Conservation (phyloP, 2,113 vertebrate genomes). For the Passer domesticus region DNA sequence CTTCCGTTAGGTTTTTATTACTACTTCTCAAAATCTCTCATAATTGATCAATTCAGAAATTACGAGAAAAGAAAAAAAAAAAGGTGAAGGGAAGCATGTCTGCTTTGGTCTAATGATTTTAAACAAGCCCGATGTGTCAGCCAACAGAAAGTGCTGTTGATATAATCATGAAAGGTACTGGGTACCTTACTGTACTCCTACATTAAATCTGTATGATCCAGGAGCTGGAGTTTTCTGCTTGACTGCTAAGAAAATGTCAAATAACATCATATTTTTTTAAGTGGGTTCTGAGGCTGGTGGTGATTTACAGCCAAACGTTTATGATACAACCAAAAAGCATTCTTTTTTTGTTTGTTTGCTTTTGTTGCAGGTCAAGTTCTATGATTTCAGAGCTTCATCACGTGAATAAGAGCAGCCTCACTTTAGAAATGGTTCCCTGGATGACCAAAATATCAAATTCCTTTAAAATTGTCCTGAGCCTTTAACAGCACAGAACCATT, state of each 20-base stretch:
- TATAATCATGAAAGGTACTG: conserved; percentile 20
- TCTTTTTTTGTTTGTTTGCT: neutral
- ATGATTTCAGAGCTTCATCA: conserved; percentile 7
- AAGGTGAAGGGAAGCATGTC: neutral
- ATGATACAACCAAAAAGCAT: neutral
- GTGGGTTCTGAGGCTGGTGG: neutral
- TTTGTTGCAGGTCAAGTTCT: conserved; percentile 4
- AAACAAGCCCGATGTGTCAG: conserved; percentile 53
- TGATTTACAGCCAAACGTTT: conserved; percentile 38
- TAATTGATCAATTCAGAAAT: conserved; percentile 66
- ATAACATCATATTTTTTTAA: conserved; percentile 27
- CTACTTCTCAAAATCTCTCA: conserved; percentile 21
- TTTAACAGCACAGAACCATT: conserved; percentile 20
- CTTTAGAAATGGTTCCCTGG: conserved; percentile 50
- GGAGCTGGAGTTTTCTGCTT: conserved; percentile 3
- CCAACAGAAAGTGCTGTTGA: conserved; percentile 46
- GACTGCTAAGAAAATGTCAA: conserved; percentile 36
- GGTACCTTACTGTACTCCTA: neutral
- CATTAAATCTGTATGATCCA: conserved; percentile 6
- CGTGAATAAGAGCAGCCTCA: neutral
- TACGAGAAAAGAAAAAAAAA: neutral
- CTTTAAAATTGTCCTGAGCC: conserved; percentile 54
- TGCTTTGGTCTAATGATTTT: conserved; percentile 41
- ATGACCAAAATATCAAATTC: conserved; percentile 42
- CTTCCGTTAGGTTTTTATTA: conserved; percentile 15